Evolutionary conservation across 1,140 invertebrate species (phyloP), one percentile per base, ranked within the genome.

Genomic region (Bombyx mandarina): DNA sequence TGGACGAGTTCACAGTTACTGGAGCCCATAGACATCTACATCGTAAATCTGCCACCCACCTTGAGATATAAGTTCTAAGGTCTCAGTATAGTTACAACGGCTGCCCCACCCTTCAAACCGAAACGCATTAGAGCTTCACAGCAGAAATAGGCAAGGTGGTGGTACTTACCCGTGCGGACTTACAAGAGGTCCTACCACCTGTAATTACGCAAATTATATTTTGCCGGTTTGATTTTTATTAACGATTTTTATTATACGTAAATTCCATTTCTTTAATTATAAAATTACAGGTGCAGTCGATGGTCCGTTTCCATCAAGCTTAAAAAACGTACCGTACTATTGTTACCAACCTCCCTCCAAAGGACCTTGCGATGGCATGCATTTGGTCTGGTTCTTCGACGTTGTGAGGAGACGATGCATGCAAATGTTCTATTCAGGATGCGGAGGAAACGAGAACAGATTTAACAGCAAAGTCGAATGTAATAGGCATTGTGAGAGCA

Each of bases 371-470:
- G 58, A 62, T 8, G 60, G 62, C 8, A 70, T 77, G 65, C 69
- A 65, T 52, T 56, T 74, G 55, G 72, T 72, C 42, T 84, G 76
- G 73, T 86, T 84, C 68, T 86, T 65, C 58, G 83, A 86, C 53
- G 44, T 84, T 3, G 66, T 86, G 1, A 68, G 72, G 48, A 61
- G 81, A 18, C 63, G 75, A 48, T 84, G 81, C 61, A 75, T 80
- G 75, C 73, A 68, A 1, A 83, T 84, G 79, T 68, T 83, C 47
- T 84, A 84, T 51, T 84, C 81, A 0, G 83, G 83, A 6, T 86
- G 83, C 49, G 81, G 81, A 3, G 83, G 83, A 9, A 86, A 86
- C 48, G 77, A 83, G 52, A 86, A 86, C 52, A 72, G 76, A 60
- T 86, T 86, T 43, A 58, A 60, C 1, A 69, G 56, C 26, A 58